Evolutionary conservation across 1,140 invertebrate genomes (phyloP).

Genomic region (Ctenoplectra terminalis): DNA sequence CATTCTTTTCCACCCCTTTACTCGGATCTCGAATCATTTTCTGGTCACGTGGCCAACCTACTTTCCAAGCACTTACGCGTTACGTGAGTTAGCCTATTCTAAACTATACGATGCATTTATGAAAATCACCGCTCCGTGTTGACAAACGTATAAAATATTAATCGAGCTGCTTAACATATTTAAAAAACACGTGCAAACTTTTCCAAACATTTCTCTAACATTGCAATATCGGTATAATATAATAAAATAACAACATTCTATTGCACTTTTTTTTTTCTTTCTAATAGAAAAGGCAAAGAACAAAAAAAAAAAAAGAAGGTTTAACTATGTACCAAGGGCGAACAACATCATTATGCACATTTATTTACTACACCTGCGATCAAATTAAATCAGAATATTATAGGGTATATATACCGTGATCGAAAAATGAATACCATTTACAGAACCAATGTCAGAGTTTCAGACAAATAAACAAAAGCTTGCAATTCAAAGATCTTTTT

Average conservation of each 20-base stretch:
- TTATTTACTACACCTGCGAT: background rate
- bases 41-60: constrained; percentile 52
- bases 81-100: constrained; percentile 23
- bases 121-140: background rate
- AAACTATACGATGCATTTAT: constrained; percentile 14
- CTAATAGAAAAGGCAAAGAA: background rate
- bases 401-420: background rate
- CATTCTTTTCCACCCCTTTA: constrained; percentile 30
- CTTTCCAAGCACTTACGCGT: constrained; percentile 36
- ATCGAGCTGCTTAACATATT: background rate
- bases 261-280: constrained; percentile 17
- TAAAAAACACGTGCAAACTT: background rate
- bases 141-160: background rate
- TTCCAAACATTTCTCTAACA: background rate
- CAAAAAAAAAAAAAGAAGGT: background rate
- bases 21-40: constrained; percentile 19
- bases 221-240: background rate
- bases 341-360: constrained; percentile 45
- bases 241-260: constrained; percentile 7
- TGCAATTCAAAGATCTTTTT: no score
- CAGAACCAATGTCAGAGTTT: no score
- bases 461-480: no score
- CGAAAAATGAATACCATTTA: no score
- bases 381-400: background rate
- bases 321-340: constrained; percentile 26